phyloP scores from a whole-genome alignment of 2,113 vertebrate species.

The Sylvia atricapilla region DNA sequence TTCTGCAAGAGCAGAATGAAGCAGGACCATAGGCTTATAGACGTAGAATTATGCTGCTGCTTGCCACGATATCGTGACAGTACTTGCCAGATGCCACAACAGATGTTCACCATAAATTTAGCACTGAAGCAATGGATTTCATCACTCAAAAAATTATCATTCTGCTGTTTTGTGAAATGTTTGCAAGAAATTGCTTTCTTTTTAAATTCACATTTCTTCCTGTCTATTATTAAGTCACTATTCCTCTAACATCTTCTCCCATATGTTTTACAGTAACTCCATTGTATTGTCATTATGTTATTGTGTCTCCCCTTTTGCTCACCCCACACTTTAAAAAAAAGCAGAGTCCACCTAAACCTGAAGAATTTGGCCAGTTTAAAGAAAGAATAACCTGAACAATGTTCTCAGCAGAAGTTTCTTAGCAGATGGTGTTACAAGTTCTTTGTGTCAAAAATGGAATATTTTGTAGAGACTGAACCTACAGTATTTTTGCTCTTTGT shows the following conservation, averaged over 20 bases:
- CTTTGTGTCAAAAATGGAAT: neutral
- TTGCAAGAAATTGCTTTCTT: neutral
- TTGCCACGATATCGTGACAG: neutral
- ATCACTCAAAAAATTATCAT: neutral
- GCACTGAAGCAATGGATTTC: neutral
- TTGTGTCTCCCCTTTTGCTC: neutral
- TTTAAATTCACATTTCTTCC: neutral
- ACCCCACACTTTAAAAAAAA: neutral
- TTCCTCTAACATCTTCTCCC: neutral
- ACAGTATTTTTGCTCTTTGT: neutral
- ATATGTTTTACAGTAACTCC: neutral
- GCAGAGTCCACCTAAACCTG: neutral
- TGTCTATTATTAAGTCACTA: neutral
- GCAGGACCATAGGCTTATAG: neutral
- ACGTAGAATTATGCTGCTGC: neutral
- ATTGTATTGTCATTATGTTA: neutral
- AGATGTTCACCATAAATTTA: constrained; percentile 13
- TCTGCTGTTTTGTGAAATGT: neutral
- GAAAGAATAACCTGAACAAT: neutral
- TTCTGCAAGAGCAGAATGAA: neutral
- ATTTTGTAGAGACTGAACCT: neutral
- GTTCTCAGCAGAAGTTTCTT: neutral
- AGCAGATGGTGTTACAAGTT: neutral
- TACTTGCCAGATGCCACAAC: neutral
- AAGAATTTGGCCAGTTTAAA: neutral